These are phyloP conservation scores for Enoplosus armatus DNA, from an alignment of 2,797 vertebrate genomes.

Conservation along the genomic window DNA sequence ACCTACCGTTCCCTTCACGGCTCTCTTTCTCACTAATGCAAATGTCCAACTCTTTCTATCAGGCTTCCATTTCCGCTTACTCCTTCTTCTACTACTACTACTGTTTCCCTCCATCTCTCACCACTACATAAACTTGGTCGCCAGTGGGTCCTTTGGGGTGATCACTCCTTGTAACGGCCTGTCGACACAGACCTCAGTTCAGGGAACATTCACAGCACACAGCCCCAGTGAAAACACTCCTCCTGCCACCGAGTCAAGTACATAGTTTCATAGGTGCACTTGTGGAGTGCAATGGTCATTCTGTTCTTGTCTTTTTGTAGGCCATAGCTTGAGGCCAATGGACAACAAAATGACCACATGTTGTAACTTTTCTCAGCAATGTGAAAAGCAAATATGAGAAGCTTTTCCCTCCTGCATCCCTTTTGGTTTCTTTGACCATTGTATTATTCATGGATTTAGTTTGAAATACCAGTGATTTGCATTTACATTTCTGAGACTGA, in stretches of 20 bases:
- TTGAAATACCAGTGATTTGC: background rate
- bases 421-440: background rate
- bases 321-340: background rate
- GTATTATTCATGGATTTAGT: slow-evolving; percentile 1
- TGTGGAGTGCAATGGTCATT: background rate
- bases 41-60: background rate
- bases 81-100: background rate
- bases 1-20: background rate
- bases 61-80: background rate
- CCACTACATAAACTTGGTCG: slow-evolving; percentile 3
- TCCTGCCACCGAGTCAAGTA: background rate
- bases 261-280: background rate
- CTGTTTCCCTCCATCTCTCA: slow-evolving; percentile 28
- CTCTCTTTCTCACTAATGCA: background rate
- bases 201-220: slow-evolving; percentile 12
- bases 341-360: slow-evolving; percentile 5
- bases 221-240: slow-evolving; percentile 18
- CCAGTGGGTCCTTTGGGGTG: slow-evolving; percentile 39
- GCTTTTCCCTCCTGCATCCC: background rate
- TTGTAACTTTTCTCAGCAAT: background rate
- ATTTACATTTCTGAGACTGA: slow-evolving; percentile 3
- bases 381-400: background rate
- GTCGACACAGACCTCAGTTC: slow-evolving; percentile 19
- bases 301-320: background rate
- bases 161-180: slow-evolving; percentile 20